These are phyloP conservation scores for Mustela nigripes DNA, from an alignment of 2,113 vertebrate species.

Conservation along the genomic window DNA sequence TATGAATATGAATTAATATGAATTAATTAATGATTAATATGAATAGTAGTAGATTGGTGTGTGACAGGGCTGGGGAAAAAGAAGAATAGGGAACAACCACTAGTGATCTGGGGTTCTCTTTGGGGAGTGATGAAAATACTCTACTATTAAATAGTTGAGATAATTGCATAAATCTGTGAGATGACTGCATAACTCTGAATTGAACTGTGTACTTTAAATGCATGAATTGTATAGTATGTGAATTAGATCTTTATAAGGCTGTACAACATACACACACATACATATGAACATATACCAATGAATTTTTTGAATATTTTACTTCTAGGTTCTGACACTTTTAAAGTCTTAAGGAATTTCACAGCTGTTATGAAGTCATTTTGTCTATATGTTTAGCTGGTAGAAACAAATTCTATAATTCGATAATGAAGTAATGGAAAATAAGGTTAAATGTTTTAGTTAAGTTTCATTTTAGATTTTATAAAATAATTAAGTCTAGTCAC, in stretches of 20 bases:
- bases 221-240: neutral
- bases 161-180: neutral
- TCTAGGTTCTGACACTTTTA: conserved; percentile 18
- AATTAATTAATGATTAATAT: neutral
- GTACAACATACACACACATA: neutral
- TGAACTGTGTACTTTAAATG: neutral
- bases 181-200: too few relatives aligned
- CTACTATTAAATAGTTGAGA: neutral
- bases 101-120: neutral
- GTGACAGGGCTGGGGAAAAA: neutral
- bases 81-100: neutral
- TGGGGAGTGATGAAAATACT: neutral
- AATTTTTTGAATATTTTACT: neutral
- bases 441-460: conserved; percentile 21
- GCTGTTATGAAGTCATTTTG: neutral
- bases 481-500: neutral
- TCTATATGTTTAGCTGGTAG: neutral
- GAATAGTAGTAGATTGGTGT: neutral
- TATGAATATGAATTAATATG: too few relatives aligned
- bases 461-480: neutral
- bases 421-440: conserved; percentile 10
- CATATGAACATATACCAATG: neutral
- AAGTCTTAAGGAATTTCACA: neutral
- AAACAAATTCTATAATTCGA: neutral
- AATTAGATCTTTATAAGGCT: neutral